Conservation (phyloP, 37 sponge, comb jelly and placozoan species). For the Trichoplax adhaerens region DNA sequence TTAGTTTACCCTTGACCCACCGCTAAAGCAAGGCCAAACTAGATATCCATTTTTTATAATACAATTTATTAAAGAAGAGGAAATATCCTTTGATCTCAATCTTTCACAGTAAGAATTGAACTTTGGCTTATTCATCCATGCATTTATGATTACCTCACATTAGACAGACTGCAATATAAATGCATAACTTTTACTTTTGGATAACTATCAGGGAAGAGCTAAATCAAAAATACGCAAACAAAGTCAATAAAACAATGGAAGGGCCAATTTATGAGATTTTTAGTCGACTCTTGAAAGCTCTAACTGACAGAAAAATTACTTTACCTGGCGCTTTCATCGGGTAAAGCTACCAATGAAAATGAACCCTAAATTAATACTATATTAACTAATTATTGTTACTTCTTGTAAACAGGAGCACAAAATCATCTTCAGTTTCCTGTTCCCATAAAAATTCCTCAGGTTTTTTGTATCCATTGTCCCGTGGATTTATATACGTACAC, state of each 20-base stretch:
- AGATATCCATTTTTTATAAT: conserved; percentile 80
- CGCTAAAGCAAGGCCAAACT: conserved; percentile 94
- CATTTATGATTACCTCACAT: too few relatives aligned
- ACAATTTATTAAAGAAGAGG: conserved; percentile 51
- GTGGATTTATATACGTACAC: conserved; percentile 90
- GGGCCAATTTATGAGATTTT: conserved; percentile 81
- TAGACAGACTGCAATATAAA: background rate
- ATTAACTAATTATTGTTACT: too few relatives aligned
- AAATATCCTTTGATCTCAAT: background rate
- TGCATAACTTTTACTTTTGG: background rate
- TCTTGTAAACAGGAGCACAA: too few relatives aligned
- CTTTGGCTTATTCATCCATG: too few relatives aligned
- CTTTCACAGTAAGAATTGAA: too few relatives aligned
- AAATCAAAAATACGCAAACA: conserved; percentile 18
- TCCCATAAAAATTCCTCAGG: conserved; percentile 71
- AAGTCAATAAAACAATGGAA: conserved; percentile 58
- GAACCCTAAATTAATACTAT: too few relatives aligned
- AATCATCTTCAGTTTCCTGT: conserved; percentile 14
- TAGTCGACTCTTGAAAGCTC: conserved; percentile 63
- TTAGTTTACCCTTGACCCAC: conserved; percentile 75
- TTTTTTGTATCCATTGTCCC: conserved; percentile 82
- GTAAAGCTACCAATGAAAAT: conserved; percentile 4
- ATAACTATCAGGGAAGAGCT: conserved; percentile 7
- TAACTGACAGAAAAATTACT: conserved; percentile 84
- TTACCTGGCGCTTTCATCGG: conserved; percentile 75